phyloP scores from a whole-genome alignment of 1,140 invertebrate genomes.

The Eciton burchellii region DNA sequence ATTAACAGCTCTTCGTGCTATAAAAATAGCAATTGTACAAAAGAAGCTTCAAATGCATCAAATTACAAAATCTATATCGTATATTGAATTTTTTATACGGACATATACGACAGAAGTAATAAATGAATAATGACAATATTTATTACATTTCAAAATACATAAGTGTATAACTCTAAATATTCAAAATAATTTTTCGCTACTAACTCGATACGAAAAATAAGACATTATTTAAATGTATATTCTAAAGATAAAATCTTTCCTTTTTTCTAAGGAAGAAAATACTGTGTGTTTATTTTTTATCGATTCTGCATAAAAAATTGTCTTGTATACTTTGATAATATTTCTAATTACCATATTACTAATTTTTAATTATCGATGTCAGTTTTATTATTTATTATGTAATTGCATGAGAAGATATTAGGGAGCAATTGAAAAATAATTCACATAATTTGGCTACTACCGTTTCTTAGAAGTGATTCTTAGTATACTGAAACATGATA shows the following conservation, averaged over 20 bases:
- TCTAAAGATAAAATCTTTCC: neutral
- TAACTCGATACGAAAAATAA: neutral
- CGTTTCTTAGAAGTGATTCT: neutral
- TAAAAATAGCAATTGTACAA: too few species aligned
- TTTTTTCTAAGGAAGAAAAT: neutral
- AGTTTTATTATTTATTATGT: conserved; percentile 8
- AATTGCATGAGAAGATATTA: neutral
- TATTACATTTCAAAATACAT: conserved; percentile 6
- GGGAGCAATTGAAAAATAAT: neutral
- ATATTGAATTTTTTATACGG: too few species aligned
- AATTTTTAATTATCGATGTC: neutral
- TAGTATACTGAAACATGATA: neutral
- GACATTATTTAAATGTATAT: neutral
- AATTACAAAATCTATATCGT: neutral
- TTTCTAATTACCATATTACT: neutral
- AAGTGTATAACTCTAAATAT: neutral
- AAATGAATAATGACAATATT: too few species aligned
- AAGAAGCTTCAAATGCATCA: too few species aligned
- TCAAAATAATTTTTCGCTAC: neutral
- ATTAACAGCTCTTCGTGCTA: too few species aligned
- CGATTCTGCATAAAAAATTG: neutral
- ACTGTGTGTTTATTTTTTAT: neutral
- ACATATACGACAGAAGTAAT: too few species aligned
- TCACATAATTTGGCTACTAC: neutral
- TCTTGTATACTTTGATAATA: neutral